phyloP scores from a whole-genome alignment of 1,140 invertebrate species.

The Melanaphis sacchari region DNA sequence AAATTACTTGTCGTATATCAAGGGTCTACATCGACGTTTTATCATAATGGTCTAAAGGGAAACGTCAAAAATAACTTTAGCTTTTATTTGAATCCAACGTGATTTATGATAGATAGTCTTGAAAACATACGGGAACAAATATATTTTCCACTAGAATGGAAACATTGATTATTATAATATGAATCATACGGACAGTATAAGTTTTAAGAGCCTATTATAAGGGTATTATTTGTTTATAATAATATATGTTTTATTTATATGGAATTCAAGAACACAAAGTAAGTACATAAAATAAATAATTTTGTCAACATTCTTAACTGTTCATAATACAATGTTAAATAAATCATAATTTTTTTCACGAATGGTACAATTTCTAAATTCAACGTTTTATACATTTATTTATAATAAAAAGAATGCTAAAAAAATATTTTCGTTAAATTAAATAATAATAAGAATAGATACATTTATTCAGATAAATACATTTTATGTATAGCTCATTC shows the following conservation, averaged over 20 bases:
- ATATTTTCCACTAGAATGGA: neutral
- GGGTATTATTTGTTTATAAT: neutral
- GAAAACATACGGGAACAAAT: neutral
- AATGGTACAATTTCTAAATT: neutral
- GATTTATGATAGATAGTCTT: neutral
- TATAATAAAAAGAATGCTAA: neutral
- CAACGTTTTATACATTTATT: neutral
- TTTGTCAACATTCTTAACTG: neutral
- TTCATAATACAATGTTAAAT: neutral
- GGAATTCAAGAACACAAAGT: neutral
- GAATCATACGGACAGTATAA: neutral
- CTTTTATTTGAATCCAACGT: slow-evolving; percentile 14
- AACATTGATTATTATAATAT: slow-evolving; percentile 4
- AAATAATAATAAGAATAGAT: neutral
- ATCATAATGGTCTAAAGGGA: neutral
- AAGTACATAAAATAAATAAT: neutral
- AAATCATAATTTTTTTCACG: neutral
- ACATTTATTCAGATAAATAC: neutral
- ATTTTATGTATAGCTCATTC: neutral
- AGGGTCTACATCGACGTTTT: neutral
- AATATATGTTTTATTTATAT: neutral
- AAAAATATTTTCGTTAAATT: neutral
- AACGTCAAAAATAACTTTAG: neutral
- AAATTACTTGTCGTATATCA: slow-evolving; percentile 13
- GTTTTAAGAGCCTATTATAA: neutral